phyloP scores from a whole-genome alignment of 2,888 invertebrate genomes.

The Dermolepida albohirtum region DNA sequence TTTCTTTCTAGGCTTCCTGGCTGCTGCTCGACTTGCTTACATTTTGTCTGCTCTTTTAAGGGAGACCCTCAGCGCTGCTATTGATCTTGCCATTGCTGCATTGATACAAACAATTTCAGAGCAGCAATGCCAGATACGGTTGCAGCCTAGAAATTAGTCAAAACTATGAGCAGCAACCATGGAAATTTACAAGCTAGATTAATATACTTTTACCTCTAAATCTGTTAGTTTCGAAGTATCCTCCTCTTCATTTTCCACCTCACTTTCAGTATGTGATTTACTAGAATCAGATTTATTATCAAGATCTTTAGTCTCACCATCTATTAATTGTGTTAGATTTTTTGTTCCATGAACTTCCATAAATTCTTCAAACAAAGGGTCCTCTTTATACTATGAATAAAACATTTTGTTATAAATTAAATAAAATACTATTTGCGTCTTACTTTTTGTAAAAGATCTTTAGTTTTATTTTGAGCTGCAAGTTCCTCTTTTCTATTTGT shows the following conservation, averaged over 20 bases:
- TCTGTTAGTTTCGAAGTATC: slow-evolving; percentile 76
- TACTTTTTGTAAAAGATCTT: slow-evolving; percentile 77
- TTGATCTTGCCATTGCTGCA: too few relatives aligned
- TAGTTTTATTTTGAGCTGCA: slow-evolving; percentile 66
- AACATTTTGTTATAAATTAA: slow-evolving; percentile 21
- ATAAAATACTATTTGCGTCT: slow-evolving; percentile 11
- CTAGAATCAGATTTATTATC: slow-evolving; percentile 56
- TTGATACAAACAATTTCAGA: too few relatives aligned
- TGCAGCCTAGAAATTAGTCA: too few relatives aligned
- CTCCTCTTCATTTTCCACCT: slow-evolving; percentile 52
- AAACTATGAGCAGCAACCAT: too few relatives aligned
- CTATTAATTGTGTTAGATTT: slow-evolving; percentile 51
- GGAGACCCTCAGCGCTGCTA: too few relatives aligned
- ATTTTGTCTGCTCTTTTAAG: too few relatives aligned
- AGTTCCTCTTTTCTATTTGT: slow-evolving; percentile 51
- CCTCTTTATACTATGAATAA: slow-evolving; percentile 78
- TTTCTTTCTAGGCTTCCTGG: too few relatives aligned
- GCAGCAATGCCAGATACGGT: too few relatives aligned
- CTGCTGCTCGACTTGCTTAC: too few relatives aligned
- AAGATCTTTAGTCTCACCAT: slow-evolving; percentile 62
- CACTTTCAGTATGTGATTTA: slow-evolving; percentile 50
- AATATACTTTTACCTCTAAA: slow-evolving; percentile 71
- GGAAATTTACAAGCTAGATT: too few relatives aligned
- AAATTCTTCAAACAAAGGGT: slow-evolving; percentile 91
- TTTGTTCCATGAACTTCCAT: slow-evolving; percentile 82